Base-by-base conservation (phyloP, 2,888 invertebrate genomes). In the Choreutis nemorana region DNA sequence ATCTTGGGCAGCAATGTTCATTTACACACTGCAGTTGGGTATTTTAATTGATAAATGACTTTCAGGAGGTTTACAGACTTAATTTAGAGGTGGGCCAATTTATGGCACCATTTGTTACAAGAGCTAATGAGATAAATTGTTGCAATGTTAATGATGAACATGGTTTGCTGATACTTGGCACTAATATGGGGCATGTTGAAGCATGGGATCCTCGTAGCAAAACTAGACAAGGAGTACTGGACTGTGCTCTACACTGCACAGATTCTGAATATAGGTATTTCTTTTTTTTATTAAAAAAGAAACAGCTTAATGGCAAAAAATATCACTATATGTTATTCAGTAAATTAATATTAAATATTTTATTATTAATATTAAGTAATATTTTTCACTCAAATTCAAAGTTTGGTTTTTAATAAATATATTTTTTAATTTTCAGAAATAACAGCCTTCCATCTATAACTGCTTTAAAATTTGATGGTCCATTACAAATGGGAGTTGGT, bases 51-150 rank as follows among this genome's bases (percentile, higher is more conserved):
- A 9, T 20, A n/a, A n/a, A n/a, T n/a, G n/a, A 10, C 27, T 61
- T 61, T 31, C 60, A 94, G 94, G 95, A 98, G 61, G 89, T 97
- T 12, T 97, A 94, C 59, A 86, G 99, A 40, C 78, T 99, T 33
- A 99, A 99, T 78, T 81, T 99, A 41, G 97, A 98, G 72, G 84
- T 94, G 51, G 99, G 99, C 0, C 90, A 94, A 52, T 99, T 97
- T 68, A 73, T 97, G 51, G 89, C 90, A 44, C 91, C 98, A 1
- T 88, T 87, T 53, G 80, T 82, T 32, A 88, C 93, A 2, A 87
- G 87, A 37, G 87, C 90, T 8, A 83, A 83, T 34, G 84, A 86
- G 37, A 82, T 94, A 12, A 95, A 94, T 57, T 90, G 89, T 50
- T 91, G 94, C 57, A 83, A 85, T 40, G 85, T 97, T 7, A 97